Evolutionary conservation across 2,113 vertebrate genomes (phyloP), one percentile per base, ranked within the genome.

Genomic region (Epinephelus fuscoguttatus): DNA sequence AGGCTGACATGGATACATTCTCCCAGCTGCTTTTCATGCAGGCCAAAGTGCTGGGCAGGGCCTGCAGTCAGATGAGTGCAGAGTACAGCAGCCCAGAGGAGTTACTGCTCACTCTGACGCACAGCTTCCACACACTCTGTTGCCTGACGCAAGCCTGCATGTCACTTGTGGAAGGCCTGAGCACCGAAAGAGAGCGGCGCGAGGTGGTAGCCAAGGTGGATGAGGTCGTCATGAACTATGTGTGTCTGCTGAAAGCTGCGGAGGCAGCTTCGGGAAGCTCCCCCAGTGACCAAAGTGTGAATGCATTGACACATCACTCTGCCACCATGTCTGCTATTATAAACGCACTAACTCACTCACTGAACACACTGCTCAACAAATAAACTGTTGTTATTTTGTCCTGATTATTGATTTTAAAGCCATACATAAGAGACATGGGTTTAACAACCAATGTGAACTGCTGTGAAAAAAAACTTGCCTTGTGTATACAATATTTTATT

Each of bases 61-160:
- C 97, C 94, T 98, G 97, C 94, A 96, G 95, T 94, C 97, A 96
- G 94, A 97, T 99, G 96, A 96, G 96, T 47, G 90, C 90, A 88
- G 96, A 96, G 82, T 97, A 97, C 90, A 95, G 96, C 93, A 97
- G 96, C 93, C 96, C 96, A 12, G 97, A 98, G 92, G 97, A 99
- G 94, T 94, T 98, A 93, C 96, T 98, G 87, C 95, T 96, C 94
- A 97, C 97, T 66, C 96, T 98, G 96, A 97, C 96, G 72, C 97
- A 97, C 95, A 98, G 97, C 95, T 98, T 98, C 92, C 97, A 98
- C 95, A 97, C 97, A 83, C 96, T 98, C 92, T 99, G 98, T 93
- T 97, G 97, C 93, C 94, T 98, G 81, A 96, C 96, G 80, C 96
- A 99, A 95, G 97, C 97, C 92, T 98, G 97, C 97, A 97, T 98